Evolutionary conservation across 2,888 invertebrate genomes (phyloP), one percentile per base, ranked within the genome.

Genomic region (Drosophila maculinotata): DNA sequence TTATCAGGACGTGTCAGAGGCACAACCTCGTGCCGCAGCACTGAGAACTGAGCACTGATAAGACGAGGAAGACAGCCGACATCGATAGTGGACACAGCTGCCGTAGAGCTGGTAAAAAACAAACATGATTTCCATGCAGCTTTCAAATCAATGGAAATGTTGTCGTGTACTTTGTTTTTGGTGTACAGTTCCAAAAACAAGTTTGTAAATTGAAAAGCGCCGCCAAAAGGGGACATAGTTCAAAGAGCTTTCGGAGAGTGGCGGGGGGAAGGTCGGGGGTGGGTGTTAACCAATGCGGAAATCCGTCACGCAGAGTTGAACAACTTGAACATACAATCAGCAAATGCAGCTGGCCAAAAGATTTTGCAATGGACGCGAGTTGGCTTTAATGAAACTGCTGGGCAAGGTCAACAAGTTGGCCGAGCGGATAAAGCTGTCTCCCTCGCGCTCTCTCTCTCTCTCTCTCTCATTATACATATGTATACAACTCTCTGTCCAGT

Each of bases 341-440:
- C 48, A 39, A 31, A 38, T 76, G 78, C 76, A 76, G 76, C 58
- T 78, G 71, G 71, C 47, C 81, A 71, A 74, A 79, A 81, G 70
- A 73, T 78, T 80, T 81, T 79, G 80, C 79, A 80, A 84, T 68
- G 65, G 41, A 36, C 28, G 36, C 28, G 45, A 52, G 65, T 60
- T 66, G 54, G 69, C 49, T 60, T 60, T 69, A 79, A 81, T 69
- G 75, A 52, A 72, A 58, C 51, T 26, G 63, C 60, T 54, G 54
- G 69, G 66, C 80, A 81, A 81, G 80, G 80, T 81, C 80, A 85
- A 64, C 74, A 42, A 76, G 76, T 76, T 76, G 56, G 56, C 68
- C 45, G 49, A 65, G 69, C 49, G 47, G 31, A 12, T 36, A 14
- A 17, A 20, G n/a, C 39, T 15, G 25, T 20, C 8, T 5, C 23